These are phyloP conservation scores for Ichneumoninae sp. DNA, from an alignment of 2,888 invertebrate species.

Conservation along the genomic window DNA sequence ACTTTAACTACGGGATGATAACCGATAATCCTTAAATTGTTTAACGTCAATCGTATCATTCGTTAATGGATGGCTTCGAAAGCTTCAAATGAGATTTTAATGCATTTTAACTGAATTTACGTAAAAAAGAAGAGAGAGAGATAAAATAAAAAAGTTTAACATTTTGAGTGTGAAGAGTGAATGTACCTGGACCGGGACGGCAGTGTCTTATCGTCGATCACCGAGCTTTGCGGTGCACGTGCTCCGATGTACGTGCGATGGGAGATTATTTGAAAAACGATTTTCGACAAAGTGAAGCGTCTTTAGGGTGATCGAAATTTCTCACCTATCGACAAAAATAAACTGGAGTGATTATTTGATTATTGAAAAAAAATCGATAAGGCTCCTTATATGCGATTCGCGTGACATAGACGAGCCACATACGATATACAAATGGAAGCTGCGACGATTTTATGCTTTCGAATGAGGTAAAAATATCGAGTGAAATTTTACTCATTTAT, in stretches of 20 bases:
- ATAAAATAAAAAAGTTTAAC: background rate
- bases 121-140: background rate
- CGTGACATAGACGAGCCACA: background rate
- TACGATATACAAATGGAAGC: background rate
- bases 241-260: background rate
- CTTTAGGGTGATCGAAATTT: background rate
- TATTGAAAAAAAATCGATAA: background rate
- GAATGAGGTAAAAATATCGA: background rate
- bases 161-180: background rate
- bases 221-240: background rate
- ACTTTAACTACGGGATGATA: background rate
- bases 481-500: background rate
- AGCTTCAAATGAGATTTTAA: background rate
- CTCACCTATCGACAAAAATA: background rate
- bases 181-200: slow-evolving; percentile 26
- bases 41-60: background rate
- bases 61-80: background rate
- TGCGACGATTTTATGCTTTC: background rate
- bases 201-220: slow-evolving; percentile 6
- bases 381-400: background rate
- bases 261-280: background rate
- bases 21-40: background rate
- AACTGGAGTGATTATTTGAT: background rate
- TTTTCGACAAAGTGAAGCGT: background rate
- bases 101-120: background rate